Conservation (phyloP, 2,888 invertebrate species). For the Hyalella azteca region DNA sequence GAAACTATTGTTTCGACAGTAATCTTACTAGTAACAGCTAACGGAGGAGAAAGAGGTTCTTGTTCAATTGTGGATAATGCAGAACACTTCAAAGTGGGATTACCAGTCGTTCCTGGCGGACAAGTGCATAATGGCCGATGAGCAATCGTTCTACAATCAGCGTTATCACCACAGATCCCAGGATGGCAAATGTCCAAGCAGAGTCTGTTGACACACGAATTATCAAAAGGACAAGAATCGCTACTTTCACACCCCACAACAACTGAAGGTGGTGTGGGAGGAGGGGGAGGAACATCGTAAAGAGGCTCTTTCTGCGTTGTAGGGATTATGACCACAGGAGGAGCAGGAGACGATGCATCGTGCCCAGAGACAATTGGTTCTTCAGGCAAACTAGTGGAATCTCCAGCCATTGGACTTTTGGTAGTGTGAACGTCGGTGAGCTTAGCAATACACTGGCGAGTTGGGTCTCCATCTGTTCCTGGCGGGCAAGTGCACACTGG, state of each 20-base stretch:
- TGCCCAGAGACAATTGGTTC: conserved; percentile 16
- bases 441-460: not conserved
- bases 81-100: conserved; percentile 55
- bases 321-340: not conserved
- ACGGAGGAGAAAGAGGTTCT: conserved; percentile 19
- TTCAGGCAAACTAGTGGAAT: not conserved
- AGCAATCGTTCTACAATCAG: conserved; percentile 76
- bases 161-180: conserved; percentile 67
- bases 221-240: conserved; percentile 47
- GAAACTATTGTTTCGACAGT: conserved; percentile 29
- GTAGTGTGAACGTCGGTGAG: not conserved
- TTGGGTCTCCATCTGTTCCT: conserved; percentile 76
- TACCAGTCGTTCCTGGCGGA: conserved; percentile 65
- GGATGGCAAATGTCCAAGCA: conserved; percentile 49
- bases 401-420: not conserved
- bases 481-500: conserved; percentile 78
- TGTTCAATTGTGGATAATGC: conserved; percentile 41
- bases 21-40: conserved; percentile 36
- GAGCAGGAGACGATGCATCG: not conserved
- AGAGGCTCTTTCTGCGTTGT: conserved; percentile 15
- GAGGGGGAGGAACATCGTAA: conserved; percentile 53
- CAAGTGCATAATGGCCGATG: conserved; percentile 76
- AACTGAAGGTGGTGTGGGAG: conserved; percentile 47
- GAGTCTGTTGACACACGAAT: conserved; percentile 48
- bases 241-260: conserved; percentile 63